phyloP scores from a whole-genome alignment of 2,797 vertebrate species.

The Lagocephalus sceleratus region DNA sequence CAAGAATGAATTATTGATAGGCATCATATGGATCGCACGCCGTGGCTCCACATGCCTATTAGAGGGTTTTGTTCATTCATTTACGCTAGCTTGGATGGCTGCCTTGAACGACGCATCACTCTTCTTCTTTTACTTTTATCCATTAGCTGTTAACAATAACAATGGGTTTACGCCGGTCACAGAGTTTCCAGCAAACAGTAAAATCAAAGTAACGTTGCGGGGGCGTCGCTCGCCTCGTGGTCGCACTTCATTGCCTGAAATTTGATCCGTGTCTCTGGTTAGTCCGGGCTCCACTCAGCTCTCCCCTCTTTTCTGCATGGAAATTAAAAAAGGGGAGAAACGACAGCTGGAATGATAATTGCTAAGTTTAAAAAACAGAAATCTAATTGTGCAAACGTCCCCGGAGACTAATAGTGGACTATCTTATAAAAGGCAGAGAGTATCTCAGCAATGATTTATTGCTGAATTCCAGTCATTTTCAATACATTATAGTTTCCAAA shows the following conservation, averaged over 20 bases:
- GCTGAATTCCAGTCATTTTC: constrained; percentile 99
- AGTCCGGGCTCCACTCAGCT: constrained; percentile 62
- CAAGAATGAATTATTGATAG: constrained; percentile 78
- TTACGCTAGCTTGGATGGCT: constrained; percentile 71
- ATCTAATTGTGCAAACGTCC: constrained; percentile 95
- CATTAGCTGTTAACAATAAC: constrained; percentile 74
- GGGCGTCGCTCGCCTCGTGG: constrained; percentile 39
- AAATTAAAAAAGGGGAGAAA: constrained; percentile 79
- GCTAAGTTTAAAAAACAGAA: constrained; percentile 97
- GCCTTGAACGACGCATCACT: constrained; percentile 63
- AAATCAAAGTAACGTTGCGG: constrained; percentile 36
- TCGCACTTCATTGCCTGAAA: constrained; percentile 83
- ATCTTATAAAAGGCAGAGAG: constrained; percentile 96
- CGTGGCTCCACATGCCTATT: constrained; percentile 75
- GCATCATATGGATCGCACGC: constrained; percentile 74
- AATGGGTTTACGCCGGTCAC: constrained; percentile 48
- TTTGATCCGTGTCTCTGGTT: constrained; percentile 82
- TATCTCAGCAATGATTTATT: constrained; percentile 99
- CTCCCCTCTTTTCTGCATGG: constrained; percentile 68
- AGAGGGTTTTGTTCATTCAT: constrained; percentile 74
- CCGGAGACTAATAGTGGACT: constrained; percentile 91
- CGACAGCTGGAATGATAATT: constrained; percentile 95
- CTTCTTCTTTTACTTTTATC: constrained; percentile 71
- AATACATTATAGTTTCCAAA: constrained; percentile 99
- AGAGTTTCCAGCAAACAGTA: constrained; percentile 52